Percentiles rank a stretch among this genome's conserved stretches.
These are phyloP conservation scores for Piprites chloris DNA, from an alignment of 2,113 vertebrate genomes.

Conservation along the genomic window DNA sequence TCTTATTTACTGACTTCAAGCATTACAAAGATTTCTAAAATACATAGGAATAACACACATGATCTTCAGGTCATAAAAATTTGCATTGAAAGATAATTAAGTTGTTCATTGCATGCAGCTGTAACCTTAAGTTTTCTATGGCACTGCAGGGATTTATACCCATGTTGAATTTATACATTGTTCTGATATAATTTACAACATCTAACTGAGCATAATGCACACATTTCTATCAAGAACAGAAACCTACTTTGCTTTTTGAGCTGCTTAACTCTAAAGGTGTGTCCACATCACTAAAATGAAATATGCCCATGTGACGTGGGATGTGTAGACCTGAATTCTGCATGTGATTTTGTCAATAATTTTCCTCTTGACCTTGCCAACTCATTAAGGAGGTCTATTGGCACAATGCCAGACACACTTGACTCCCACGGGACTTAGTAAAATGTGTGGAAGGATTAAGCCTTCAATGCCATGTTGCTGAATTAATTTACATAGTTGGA, in stretches of 20 bases:
- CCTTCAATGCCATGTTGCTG: background rate
- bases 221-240: background rate
- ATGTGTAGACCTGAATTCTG: background rate
- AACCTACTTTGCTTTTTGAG: background rate
- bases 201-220: background rate
- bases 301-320: rapidly evolving
- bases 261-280: background rate
- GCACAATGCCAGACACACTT: background rate
- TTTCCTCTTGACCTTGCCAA: background rate
- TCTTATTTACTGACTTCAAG: background rate
- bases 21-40: background rate
- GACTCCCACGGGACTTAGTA: background rate
- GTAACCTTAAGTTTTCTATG: background rate
- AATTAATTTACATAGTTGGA: background rate
- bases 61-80: background rate
- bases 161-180: background rate
- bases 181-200: background rate
- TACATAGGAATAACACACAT: background rate
- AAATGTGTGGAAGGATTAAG: background rate
- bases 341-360: rapidly evolving
- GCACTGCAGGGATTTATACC: background rate
- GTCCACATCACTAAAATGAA: background rate
- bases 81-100: background rate
- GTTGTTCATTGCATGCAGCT: background rate
- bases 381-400: background rate